A percentile compares a stretch with the other conserved stretches of the same genome.
Conservation (phyloP, 92 coral and sea anemone genomes). For the Muricea muricata region DNA sequence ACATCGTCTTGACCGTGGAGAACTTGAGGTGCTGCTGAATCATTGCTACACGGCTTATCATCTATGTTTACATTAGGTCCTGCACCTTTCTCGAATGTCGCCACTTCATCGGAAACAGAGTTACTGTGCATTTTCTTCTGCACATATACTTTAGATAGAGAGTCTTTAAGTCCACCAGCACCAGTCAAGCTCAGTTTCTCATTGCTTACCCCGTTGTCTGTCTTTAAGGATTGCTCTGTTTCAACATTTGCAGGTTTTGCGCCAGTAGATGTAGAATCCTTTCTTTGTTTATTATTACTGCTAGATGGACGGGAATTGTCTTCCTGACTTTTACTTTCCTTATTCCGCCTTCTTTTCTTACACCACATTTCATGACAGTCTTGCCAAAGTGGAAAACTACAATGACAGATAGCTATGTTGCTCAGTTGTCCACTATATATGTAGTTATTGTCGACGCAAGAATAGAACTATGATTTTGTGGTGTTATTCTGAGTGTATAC, state of each 20-base stretch:
- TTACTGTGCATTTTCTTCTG: constrained; percentile 22
- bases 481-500: no score
- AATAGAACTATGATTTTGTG: background rate
- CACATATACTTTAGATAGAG: constrained; percentile 30
- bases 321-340: constrained; percentile 71
- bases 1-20: background rate
- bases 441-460: background rate
- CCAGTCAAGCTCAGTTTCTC: constrained; percentile 24
- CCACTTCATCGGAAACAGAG: constrained; percentile 22
- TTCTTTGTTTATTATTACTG: constrained; percentile 66
- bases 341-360: constrained; percentile 92
- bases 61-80: constrained; percentile 68
- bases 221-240: background rate
- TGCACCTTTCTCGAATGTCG: constrained; percentile 54
- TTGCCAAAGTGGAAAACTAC: constrained; percentile 97
- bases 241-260: constrained; percentile 37
- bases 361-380: constrained; percentile 99
- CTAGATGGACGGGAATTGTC: constrained; percentile 62
- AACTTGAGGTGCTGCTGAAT: background rate
- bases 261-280: constrained; percentile 56
- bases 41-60: constrained; percentile 4
- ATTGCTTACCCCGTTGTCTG: background rate
- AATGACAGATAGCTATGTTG: background rate
- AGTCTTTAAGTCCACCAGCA: constrained; percentile 40
- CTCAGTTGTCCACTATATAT: background rate